Conservation (phyloP, 2,888 invertebrate genomes). For the Crossocerus cetratus region DNA sequence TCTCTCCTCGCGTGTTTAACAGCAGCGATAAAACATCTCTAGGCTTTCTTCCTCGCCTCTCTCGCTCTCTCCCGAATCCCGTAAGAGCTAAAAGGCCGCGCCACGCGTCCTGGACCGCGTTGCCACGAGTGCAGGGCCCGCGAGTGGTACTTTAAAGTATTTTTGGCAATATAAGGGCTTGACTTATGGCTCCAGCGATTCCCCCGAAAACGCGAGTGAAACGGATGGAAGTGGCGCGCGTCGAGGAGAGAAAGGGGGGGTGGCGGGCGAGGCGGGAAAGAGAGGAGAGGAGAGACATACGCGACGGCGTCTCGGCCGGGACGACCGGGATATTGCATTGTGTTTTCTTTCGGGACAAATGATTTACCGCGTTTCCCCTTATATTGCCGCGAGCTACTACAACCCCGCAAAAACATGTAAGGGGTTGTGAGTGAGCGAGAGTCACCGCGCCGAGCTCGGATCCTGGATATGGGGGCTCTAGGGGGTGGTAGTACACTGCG, state of each 20-base stretch:
- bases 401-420: slow-evolving; percentile 68
- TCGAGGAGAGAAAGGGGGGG: slow-evolving; percentile 5
- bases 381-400: slow-evolving; percentile 64
- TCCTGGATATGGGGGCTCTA: no score
- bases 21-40: slow-evolving; percentile 66
- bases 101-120: slow-evolving; percentile 15
- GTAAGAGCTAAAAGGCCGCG: slow-evolving; percentile 24
- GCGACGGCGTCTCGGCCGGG: slow-evolving; percentile 56
- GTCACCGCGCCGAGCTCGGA: slow-evolving; percentile 46
- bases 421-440: slow-evolving; percentile 62
- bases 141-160: slow-evolving; percentile 76
- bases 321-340: slow-evolving; percentile 67
- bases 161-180: slow-evolving; percentile 74
- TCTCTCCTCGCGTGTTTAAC: slow-evolving; percentile 57
- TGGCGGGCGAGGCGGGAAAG: neutral
- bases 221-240: slow-evolving; percentile 10
- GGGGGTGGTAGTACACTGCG: neutral
- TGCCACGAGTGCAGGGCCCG: slow-evolving; percentile 40
- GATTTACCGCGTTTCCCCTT: slow-evolving; percentile 73
- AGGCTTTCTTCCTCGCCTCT: slow-evolving; percentile 6
- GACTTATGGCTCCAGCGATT: slow-evolving; percentile 73
- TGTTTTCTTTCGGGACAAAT: slow-evolving; percentile 75
- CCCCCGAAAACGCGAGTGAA: slow-evolving; percentile 46
- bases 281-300: slow-evolving; percentile 31
- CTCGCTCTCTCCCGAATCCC: neutral